phyloP scores from a whole-genome alignment of 1,140 invertebrate species.

The Thrips palmi region DNA sequence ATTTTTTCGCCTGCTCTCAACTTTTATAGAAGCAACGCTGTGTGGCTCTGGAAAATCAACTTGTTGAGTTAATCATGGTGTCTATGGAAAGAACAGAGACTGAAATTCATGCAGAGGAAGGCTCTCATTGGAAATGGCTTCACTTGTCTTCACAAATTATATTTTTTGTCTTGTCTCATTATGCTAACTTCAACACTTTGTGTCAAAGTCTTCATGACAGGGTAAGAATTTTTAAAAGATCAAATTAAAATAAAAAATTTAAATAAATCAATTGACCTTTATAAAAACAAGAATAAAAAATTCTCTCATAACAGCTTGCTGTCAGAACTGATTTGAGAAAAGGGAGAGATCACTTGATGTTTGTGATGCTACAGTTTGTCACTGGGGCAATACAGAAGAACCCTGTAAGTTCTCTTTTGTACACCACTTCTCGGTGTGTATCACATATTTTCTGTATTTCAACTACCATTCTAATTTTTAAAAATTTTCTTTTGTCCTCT shows the following conservation, averaged over 20 bases:
- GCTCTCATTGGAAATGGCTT: conserved; percentile 71
- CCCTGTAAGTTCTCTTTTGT: conserved; percentile 35
- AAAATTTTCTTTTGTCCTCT: background rate
- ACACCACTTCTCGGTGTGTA: background rate
- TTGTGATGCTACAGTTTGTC: conserved; percentile 92
- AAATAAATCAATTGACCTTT: background rate
- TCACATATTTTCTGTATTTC: background rate
- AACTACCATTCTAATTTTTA: too few species aligned
- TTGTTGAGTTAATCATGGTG: conserved; percentile 77
- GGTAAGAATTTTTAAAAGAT: conserved; percentile 25
- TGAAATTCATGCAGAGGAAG: conserved; percentile 22
- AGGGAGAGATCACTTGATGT: conserved; percentile 90
- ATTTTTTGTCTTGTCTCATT: conserved; percentile 89
- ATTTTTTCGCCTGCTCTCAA: conserved; percentile 2
- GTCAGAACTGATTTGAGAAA: conserved; percentile 65
- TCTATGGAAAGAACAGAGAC: conserved; percentile 82
- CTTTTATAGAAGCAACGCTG: conserved; percentile 58
- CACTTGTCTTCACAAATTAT: conserved; percentile 90
- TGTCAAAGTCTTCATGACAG: conserved; percentile 76
- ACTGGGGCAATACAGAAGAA: conserved; percentile 92
- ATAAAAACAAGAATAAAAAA: background rate
- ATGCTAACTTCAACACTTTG: conserved; percentile 82
- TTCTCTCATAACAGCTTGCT: conserved; percentile 34
- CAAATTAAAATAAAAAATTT: background rate
- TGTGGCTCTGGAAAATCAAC: conserved; percentile 75